Evolutionary conservation across 64 coral and sea anemone species (phyloP), one percentile per base, ranked within the genome.

Genomic region (Catalaphyllia jardinei): DNA sequence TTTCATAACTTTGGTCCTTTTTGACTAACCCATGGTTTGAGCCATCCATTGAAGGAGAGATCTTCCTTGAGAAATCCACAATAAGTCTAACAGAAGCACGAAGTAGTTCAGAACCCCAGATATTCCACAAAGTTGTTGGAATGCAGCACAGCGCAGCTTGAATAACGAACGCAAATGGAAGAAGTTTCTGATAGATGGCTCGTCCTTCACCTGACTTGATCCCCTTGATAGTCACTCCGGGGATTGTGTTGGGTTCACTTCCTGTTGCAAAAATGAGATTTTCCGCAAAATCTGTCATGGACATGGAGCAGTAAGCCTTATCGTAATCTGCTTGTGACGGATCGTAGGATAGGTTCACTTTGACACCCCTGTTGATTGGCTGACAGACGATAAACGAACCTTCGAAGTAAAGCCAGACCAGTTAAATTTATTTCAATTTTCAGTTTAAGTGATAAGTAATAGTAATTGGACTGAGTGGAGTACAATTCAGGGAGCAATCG

Each of bases 161-260:
- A 22, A 97, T 82, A 11, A 90, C 28, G 22, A 97, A 93, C 15
- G 86, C 92, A 50, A 90, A 90, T 10, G 95, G 95, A 27, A 97
- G 93, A 35, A 83, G 78, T 8, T 89, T 77, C 73, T 97, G 82
- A 69, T 97, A 97, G 24, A 97, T 69, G 29, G 52, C 79, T 5
- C 75, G 80, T 15, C 78, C 86, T 60, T 75, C 72, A 8, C 92
- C 95, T 2, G 81, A 42, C 62, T 76, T 97, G 60, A 93, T 86
- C 19, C 88, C 88, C 74, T 91, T 29, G 8, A 93, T 89, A 16
- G 88, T 74, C 24, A 80, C 82, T 79, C 76, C 88, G 22, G 82
- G 88, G 42, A 93, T 71, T 14, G 71, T 63, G 10, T 90, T 89
- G 8, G 76, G 67, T 16, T 46, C 30, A 64, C 29, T 57, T 54